Evolutionary conservation across 2,113 vertebrate genomes (phyloP), one percentile per base, ranked within the genome.

Genomic region (Paramormyrops kingsleyae): DNA sequence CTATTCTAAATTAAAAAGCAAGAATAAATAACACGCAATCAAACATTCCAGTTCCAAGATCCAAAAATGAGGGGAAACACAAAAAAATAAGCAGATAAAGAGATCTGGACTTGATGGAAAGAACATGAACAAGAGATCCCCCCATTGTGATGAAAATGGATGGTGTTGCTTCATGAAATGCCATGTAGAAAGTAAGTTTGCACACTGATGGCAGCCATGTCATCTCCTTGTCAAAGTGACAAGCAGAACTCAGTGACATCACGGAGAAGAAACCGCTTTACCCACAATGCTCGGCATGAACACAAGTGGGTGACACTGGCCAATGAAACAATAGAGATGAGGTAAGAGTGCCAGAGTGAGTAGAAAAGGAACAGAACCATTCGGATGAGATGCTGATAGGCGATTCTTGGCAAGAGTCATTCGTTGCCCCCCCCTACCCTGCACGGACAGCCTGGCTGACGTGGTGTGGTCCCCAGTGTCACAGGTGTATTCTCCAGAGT

Each of bases 401-500:
- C 1, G 74, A 39, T 80, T 80, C 74, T 42, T 49, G 83, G 47
- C 46, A 44, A 59, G 88, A 44, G 42, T 46, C 87, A 88, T 53
- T 87, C 89, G 13, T 88, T 46, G 24, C 19, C 27, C 91, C 62
- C 46, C 91, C 95, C 91, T 96, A 96, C 96, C 96, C 92, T 94
- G 93, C 92, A 97, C 95, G 44, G 91, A 92, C 90, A 97, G 95
- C 87, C 92, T 91, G 87, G 95, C 96, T n/a, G 93, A 93, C 3
- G 94, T 95, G 91, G 87, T 95, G 84, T 95, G 95, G 92, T 92
- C 91, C 90, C 95, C 96, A 24, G 96, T 95, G 77, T 96, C 95
- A 91, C 96, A 97, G 35, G 93, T 94, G 89, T 96, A 96, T 53
- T 95, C 93, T 90, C 95, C 96, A n/a, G 94, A 90, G 88, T 97